Base-by-base conservation (phyloP, 1,140 invertebrate species). In the Calephelis nemesis region DNA sequence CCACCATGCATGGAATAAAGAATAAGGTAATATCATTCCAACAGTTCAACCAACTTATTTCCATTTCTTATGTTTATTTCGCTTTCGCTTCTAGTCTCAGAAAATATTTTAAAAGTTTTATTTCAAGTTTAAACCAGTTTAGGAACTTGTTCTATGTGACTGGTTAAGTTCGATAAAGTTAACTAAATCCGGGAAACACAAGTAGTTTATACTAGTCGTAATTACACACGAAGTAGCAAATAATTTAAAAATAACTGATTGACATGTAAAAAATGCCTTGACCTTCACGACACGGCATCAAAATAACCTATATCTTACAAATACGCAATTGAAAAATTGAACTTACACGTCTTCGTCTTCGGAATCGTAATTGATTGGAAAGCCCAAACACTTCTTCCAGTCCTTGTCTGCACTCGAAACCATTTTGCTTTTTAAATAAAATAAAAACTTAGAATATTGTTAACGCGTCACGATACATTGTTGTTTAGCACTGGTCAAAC, bases 271-370 rank as follows among this genome's bases (percentile, higher is more conserved):
- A 72, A 62, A 9, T 40, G 39, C 66, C 54, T 65, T 74, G 73
- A 65, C 69, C 73, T 71, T 71, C 60, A 69, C 15, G 12, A 15
- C 52, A 69, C 39, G 30, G 30, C 47, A 45, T 7, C 62, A 15
- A 65, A 49, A 19, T 67, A 72, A 66, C 66, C 54, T 65, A 12
- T n/a, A 12, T 49, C 6, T 50, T 30, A 66, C 65, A 65, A 47
- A 63, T 67, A 71, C 67, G 69, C 42, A 68, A 15, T 65, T 52
- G 63, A 39, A 47, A 47, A 66, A 69, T 19, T 62, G 66, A 65
- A 87, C 88, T 87, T 74, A 90, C 88, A 79, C 79, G 67, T 90
- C 86, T 47, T 88, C 88, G 19, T 87, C 86, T 5, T 76, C 79
- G 13, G 86, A 86, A 65, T 82, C 79, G 64, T 83, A 90, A 70